Evolutionary conservation across 2,113 vertebrate genomes (phyloP).

Genomic region (Lonchura striata): DNA sequence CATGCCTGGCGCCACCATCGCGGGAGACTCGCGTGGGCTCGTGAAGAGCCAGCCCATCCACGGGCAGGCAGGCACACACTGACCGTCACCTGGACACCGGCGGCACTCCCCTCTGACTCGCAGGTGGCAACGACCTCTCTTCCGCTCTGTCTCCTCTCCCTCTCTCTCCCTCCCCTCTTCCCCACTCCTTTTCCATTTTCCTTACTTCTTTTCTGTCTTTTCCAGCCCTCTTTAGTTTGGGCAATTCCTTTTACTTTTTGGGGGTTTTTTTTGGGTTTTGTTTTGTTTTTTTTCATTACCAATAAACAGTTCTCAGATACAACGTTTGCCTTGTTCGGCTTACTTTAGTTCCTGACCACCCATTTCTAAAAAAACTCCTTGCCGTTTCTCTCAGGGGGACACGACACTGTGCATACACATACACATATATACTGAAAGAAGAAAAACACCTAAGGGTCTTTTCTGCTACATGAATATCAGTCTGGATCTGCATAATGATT

Average conservation of each 20-base stretch:
- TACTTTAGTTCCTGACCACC: neutral
- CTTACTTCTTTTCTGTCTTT: neutral
- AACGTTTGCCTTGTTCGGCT: no score
- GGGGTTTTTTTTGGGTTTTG: no score
- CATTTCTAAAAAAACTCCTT: neutral
- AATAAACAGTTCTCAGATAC: neutral
- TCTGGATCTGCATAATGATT: neutral
- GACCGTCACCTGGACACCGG: neutral
- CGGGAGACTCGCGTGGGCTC: no score
- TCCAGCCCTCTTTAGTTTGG: neutral
- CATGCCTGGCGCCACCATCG: fast-evolving
- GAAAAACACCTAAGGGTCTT: neutral
- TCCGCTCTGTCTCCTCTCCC: neutral
- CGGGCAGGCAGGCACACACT: neutral
- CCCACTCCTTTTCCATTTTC: neutral
- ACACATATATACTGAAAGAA: neutral
- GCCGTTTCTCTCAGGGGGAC: neutral
- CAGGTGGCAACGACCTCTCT: neutral
- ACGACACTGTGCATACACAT: fast-evolving
- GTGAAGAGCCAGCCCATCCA: neutral
- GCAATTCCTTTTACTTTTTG: neutral
- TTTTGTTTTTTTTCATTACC: neutral
- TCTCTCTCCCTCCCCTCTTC: neutral
- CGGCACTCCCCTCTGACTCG: no score
- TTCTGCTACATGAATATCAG: neutral